These are phyloP conservation scores for Xyrichtys novacula DNA, from an alignment of 2,797 vertebrate species.

Conservation along the genomic window DNA sequence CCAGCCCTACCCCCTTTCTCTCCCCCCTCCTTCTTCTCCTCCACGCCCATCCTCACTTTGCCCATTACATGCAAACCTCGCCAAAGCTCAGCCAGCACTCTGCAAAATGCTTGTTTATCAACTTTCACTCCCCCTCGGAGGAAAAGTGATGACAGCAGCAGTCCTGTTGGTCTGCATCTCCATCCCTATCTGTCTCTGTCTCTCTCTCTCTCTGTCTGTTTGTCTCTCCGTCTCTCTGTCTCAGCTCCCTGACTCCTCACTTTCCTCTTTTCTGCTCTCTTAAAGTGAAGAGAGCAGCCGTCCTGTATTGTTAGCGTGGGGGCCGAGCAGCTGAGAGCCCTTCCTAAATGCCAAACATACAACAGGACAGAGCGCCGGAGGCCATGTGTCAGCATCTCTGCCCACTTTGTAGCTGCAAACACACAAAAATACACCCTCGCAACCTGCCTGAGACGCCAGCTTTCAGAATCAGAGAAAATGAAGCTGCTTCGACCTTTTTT, in stretches of 20 bases:
- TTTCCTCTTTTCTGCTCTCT: not conserved
- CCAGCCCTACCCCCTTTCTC: not conserved
- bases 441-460: not conserved
- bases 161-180: constrained; percentile 69
- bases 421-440: not conserved
- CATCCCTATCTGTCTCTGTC: constrained; percentile 51
- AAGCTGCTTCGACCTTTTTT: too few species aligned
- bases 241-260: not conserved
- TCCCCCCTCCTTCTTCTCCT: not conserved
- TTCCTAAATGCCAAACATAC: constrained; percentile 62
- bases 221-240: not conserved
- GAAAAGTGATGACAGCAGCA: constrained; percentile 83
- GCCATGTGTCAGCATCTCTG: constrained; percentile 44
- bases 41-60: constrained; percentile 30
- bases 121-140: constrained; percentile 63
- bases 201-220: constrained; percentile 30
- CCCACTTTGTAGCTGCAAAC: constrained; percentile 43
- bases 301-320: constrained; percentile 51
- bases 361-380: constrained; percentile 42
- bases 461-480: not conserved
- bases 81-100: constrained; percentile 69
- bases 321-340: constrained; percentile 39
- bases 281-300: constrained; percentile 54
- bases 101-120: constrained; percentile 84
- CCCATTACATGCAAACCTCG: constrained; percentile 40